Evolutionary conservation across 2,113 vertebrate species (phyloP).

Genomic region (Sylvia atricapilla): DNA sequence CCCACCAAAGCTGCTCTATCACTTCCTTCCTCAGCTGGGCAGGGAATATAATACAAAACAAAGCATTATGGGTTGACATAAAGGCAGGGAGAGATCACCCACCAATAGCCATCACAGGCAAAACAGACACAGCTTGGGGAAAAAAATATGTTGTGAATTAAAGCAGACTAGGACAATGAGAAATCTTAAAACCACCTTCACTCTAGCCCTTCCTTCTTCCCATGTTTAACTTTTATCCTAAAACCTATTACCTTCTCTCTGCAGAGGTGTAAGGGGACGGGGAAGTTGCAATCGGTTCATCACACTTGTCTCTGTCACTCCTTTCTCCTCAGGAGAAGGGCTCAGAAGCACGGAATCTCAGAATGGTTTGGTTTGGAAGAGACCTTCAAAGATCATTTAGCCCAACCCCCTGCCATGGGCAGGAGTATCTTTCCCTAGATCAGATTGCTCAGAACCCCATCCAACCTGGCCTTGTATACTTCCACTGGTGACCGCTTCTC

Average conservation of each 20-base stretch:
- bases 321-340: neutral
- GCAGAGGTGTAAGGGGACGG: too few relatives aligned
- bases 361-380: neutral
- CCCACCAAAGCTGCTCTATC: neutral
- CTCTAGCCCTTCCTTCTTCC: neutral
- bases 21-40: neutral
- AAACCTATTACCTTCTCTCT: neutral
- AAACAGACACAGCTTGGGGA: neutral
- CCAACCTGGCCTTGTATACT: neutral
- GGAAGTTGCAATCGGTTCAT: neutral
- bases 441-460: neutral
- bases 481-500: neutral
- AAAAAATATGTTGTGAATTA: neutral
- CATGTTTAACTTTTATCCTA: neutral
- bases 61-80: neutral
- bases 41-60: neutral
- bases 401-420: neutral
- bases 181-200: neutral
- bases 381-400: neutral
- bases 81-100: neutral
- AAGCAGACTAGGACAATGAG: neutral
- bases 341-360: accelerated
- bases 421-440: neutral
- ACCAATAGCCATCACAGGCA: neutral
- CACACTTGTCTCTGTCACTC: neutral